Evolutionary conservation across 2,113 vertebrate species (phyloP).

Genomic region (Nasalis larvatus): DNA sequence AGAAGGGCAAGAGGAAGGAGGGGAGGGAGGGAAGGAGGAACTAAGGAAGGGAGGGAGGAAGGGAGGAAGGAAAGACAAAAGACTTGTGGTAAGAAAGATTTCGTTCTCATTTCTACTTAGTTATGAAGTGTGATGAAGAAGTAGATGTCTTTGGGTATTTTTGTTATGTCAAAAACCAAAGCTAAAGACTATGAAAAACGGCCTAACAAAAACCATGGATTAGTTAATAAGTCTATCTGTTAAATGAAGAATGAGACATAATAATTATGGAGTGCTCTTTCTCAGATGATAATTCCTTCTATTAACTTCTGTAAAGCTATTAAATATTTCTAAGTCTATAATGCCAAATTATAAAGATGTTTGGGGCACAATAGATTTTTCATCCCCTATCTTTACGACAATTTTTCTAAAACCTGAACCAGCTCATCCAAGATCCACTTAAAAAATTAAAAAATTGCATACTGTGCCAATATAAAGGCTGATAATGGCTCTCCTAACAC

Average conservation of each 20-base stretch:
- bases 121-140: not conserved
- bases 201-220: not conserved
- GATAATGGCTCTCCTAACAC: not conserved
- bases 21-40: not conserved
- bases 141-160: not conserved
- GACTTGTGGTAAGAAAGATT: not conserved
- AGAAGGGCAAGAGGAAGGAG: not conserved
- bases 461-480: conserved; percentile 12
- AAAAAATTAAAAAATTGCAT: conserved; percentile 64
- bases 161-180: conserved; percentile 27
- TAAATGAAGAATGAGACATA: conserved; percentile 44
- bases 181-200: not conserved
- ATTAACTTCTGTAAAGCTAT: conserved; percentile 47
- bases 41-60: not conserved
- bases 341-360: conserved; percentile 71
- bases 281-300: conserved; percentile 46
- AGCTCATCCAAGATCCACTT: conserved; percentile 59
- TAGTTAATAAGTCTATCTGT: conserved; percentile 26
- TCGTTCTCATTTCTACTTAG: not conserved
- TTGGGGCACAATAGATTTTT: conserved; percentile 70
- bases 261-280: conserved; percentile 28
- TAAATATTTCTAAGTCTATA: conserved; percentile 71
- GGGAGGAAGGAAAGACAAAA: not conserved
- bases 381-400: conserved; percentile 67
- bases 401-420: conserved; percentile 71